phyloP scores from a whole-genome alignment of 2,888 invertebrate species.

The Lapara coniferarum region DNA sequence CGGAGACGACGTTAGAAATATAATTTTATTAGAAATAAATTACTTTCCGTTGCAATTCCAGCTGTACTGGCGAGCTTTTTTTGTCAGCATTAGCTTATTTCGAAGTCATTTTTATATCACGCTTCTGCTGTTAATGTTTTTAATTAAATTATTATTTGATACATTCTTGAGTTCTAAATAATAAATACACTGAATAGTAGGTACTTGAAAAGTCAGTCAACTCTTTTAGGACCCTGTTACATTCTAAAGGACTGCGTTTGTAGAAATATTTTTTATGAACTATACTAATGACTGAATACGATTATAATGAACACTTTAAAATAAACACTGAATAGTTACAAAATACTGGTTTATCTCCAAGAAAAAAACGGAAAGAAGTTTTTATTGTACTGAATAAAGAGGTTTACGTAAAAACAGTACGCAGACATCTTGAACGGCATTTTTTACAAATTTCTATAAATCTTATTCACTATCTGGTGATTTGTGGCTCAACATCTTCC shows the following conservation, averaged over 20 bases:
- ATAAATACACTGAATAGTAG: too few species aligned
- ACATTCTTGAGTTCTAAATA: too few species aligned
- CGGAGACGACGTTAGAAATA: slow-evolving; percentile 7
- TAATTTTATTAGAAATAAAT: background rate
- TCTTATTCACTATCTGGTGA: background rate
- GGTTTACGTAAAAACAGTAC: background rate
- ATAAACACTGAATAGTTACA: background rate
- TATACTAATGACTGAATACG: too few species aligned
- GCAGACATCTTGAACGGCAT: background rate
- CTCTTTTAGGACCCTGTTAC: too few species aligned
- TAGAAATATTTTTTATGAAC: too few species aligned
- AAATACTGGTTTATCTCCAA: background rate
- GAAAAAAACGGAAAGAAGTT: background rate
- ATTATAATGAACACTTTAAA: background rate
- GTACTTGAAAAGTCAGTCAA: too few species aligned
- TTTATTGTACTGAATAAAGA: background rate
- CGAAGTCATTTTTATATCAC: too few species aligned
- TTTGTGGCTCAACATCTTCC: background rate
- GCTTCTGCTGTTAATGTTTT: too few species aligned
- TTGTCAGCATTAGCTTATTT: too few species aligned
- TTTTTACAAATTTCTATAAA: slow-evolving; percentile 1
- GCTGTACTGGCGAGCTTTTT: background rate
- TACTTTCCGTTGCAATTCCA: background rate
- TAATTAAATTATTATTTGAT: too few species aligned
- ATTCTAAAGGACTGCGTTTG: too few species aligned